Evolutionary conservation across 1,140 invertebrate species (phyloP).

Genomic region (Orussus abietinus): DNA sequence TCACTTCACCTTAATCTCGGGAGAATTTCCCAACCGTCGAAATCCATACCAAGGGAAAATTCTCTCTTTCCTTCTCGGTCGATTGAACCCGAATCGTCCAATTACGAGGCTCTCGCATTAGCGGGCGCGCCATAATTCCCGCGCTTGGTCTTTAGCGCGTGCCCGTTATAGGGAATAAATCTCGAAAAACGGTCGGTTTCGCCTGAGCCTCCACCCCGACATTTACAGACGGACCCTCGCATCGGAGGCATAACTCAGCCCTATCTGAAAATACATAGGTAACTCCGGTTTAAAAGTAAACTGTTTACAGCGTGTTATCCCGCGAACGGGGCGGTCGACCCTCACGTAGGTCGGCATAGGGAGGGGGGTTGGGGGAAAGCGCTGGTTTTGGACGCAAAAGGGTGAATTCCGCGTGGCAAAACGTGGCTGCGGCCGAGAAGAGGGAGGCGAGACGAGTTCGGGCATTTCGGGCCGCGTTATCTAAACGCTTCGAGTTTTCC

Average conservation of each 20-base stretch:
- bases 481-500: too few species aligned
- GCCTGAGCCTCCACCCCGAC: too few species aligned
- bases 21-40: too few species aligned
- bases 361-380: constrained; percentile 4
- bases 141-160: too few species aligned
- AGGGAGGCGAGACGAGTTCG: constrained; percentile 2
- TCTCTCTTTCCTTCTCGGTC: constrained; percentile 3
- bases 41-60: too few species aligned
- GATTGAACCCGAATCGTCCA: too few species aligned
- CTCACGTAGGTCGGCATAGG: too few species aligned
- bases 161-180: constrained; percentile 49
- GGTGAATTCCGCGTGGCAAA: constrained; percentile 2
- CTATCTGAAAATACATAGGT: constrained; percentile 50
- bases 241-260: constrained; percentile 45
- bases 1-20: too few species aligned
- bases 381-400: background rate
- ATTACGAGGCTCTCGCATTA: too few species aligned
- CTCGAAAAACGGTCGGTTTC: constrained; percentile 43
- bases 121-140: too few species aligned
- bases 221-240: too few species aligned
- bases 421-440: constrained; percentile 4
- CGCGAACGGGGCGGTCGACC: background rate
- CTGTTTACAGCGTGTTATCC: constrained; percentile 39
- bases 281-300: constrained; percentile 47
- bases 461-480: too few species aligned